phyloP scores from a whole-genome alignment of 1,140 invertebrate species.

The Bursaphelenchus mucronatus region DNA sequence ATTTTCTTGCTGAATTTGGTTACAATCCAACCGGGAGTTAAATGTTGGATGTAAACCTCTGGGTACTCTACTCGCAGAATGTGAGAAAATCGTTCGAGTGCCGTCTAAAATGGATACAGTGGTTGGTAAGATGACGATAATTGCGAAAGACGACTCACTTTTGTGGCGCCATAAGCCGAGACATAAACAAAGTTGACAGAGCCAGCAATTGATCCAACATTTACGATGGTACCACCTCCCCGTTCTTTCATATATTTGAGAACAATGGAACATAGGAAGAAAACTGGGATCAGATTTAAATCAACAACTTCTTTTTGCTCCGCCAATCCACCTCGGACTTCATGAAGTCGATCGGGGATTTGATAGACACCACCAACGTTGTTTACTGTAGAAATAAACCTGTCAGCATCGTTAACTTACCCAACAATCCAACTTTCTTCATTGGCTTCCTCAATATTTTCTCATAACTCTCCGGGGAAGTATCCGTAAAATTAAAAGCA shows the following conservation, averaged over 20 bases:
- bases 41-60: too few species aligned
- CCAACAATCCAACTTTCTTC: too few species aligned
- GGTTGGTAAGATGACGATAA: constrained; percentile 36
- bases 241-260: constrained; percentile 37
- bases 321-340: constrained; percentile 33
- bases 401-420: constrained; percentile 33
- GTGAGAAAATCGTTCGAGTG: too few species aligned
- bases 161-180: constrained; percentile 7
- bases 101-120: constrained; percentile 19
- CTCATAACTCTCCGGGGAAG: constrained; percentile 26
- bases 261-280: constrained; percentile 31
- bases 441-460: constrained; percentile 20
- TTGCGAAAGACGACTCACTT: background rate
- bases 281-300: constrained; percentile 19
- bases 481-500: constrained; percentile 40
- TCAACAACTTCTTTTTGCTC: constrained; percentile 27
- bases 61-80: too few species aligned
- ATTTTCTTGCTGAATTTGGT: constrained; percentile 31
- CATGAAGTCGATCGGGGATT: constrained; percentile 41
- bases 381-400: constrained; percentile 33
- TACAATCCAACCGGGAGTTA: too few species aligned
- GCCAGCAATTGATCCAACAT: constrained; percentile 34
- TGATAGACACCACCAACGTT: constrained; percentile 44
- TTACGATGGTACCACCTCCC: constrained; percentile 33
- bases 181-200: constrained; percentile 9